A percentile compares a stretch with the other conserved stretches of the same genome.
These are phyloP conservation scores for Chiropotes sagulatus DNA, from an alignment of 2,797 vertebrate genomes.

Conservation along the genomic window DNA sequence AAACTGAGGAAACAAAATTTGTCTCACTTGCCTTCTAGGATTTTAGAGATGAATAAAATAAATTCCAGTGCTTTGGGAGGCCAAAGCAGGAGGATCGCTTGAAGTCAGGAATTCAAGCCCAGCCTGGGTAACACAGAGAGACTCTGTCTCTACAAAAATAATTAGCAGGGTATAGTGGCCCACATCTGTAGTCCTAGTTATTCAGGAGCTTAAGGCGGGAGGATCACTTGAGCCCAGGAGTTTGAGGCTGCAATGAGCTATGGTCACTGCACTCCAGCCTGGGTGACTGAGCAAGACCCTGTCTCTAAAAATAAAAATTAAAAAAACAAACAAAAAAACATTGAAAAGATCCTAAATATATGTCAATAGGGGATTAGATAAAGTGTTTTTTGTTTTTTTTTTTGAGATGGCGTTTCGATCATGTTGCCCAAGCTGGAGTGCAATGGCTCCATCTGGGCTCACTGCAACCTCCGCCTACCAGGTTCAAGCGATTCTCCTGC, in stretches of 20 bases:
- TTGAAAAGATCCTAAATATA: too few species aligned
- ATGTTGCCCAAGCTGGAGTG: too few species aligned
- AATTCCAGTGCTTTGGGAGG: not conserved
- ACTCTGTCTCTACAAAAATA: not conserved
- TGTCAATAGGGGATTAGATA: too few species aligned
- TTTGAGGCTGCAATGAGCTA: not conserved
- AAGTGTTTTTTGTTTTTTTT: too few species aligned
- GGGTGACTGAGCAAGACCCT: not conserved
- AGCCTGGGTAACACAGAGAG: not conserved
- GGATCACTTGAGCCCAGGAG: not conserved
- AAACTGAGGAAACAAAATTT: not conserved
- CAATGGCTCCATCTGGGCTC: too few species aligned
- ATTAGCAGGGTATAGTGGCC: not conserved
- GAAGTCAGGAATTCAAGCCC: not conserved
- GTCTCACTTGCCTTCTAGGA: not conserved
- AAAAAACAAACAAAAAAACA: not conserved
- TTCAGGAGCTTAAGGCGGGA: not conserved
- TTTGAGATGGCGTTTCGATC: too few species aligned
- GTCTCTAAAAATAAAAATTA: not conserved
- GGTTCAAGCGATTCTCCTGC: too few species aligned
- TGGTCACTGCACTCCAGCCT: not conserved
- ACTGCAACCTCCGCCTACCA: too few species aligned
- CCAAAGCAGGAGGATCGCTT: not conserved
- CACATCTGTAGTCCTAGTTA: not conserved
- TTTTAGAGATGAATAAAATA: not conserved